Percentiles rank a stretch among this genome's conserved stretches.
Evolutionary conservation across 1,140 invertebrate genomes (phyloP).

Genomic region (Drosophila fuyamai): DNA sequence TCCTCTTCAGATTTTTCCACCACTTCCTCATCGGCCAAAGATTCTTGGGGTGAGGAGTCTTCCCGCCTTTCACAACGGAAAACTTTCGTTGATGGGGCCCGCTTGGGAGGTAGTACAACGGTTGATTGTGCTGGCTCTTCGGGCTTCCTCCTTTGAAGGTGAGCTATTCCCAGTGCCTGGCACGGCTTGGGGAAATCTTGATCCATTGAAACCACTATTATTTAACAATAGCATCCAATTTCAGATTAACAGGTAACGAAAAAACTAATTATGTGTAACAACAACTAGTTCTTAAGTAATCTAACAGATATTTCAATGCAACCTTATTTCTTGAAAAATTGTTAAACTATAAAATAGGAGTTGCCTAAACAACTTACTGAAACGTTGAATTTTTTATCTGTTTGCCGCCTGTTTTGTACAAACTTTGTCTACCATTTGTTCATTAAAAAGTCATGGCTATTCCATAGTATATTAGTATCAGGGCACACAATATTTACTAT

Average conservation of each 20-base stretch:
- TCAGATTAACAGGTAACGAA: background rate
- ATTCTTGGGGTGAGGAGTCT: background rate
- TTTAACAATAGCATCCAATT: background rate
- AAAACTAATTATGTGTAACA: background rate
- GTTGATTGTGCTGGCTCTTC: background rate
- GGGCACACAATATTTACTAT: too few species aligned
- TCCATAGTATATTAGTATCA: too few species aligned
- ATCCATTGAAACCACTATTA: background rate
- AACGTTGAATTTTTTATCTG: too few species aligned
- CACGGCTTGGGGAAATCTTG: background rate
- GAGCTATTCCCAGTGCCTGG: background rate
- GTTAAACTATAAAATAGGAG: background rate
- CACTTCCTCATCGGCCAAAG: background rate
- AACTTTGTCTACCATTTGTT: too few species aligned
- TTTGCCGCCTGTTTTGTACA: too few species aligned
- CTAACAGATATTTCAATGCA: background rate
- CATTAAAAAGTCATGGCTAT: too few species aligned
- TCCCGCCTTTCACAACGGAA: background rate
- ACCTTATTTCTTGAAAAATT: background rate
- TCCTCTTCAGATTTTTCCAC: slow-evolving; percentile 5
- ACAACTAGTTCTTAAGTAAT: background rate
- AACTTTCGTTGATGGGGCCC: background rate
- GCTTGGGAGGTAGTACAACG: too few species aligned
- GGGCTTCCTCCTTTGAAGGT: background rate
- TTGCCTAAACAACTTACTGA: too few species aligned